Conservation (phyloP, 2,797 vertebrate species). For the Ptychadena robeensis region DNA sequence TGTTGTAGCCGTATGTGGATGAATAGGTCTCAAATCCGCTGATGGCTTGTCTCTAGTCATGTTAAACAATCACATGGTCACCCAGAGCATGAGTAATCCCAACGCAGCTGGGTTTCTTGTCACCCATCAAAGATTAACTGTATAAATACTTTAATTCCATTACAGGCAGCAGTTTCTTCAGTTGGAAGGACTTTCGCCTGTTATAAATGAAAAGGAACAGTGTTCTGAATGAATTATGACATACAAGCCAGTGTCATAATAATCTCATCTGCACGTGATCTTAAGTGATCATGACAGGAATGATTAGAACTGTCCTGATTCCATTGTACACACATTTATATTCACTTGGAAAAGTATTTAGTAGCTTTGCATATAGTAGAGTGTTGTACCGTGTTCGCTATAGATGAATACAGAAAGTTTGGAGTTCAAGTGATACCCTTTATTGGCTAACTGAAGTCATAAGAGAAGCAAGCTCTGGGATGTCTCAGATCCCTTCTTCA, state of each 20-base stretch:
- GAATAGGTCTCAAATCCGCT: conserved; percentile 18
- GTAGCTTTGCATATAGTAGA: no score
- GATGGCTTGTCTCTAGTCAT: conserved; percentile 35
- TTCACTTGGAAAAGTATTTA: neutral
- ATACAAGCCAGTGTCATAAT: neutral
- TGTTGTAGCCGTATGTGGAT: conserved; percentile 29
- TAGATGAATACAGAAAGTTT: no score
- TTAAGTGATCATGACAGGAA: no score
- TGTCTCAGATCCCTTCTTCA: no score
- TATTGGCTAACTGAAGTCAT: no score
- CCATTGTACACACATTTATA: neutral
- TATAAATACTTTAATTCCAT: conserved; percentile 42
- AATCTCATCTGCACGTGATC: neutral
- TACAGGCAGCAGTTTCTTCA: conserved; percentile 2
- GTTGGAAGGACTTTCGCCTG: neutral
- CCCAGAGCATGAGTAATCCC: conserved; percentile 47
- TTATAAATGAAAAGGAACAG: neutral
- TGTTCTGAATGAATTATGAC: conserved; percentile 2
- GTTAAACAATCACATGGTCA: conserved; percentile 38
- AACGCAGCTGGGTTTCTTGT: conserved; percentile 37
- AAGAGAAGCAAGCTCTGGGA: no score
- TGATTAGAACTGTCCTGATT: neutral
- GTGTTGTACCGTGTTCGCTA: no score
- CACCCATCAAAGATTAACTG: conserved; percentile 50
- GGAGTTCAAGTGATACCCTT: no score